Percentiles rank a stretch among this genome's conserved stretches.
Evolutionary conservation across 2,888 invertebrate species (phyloP).

Genomic region (Phyto melanocephala): DNA sequence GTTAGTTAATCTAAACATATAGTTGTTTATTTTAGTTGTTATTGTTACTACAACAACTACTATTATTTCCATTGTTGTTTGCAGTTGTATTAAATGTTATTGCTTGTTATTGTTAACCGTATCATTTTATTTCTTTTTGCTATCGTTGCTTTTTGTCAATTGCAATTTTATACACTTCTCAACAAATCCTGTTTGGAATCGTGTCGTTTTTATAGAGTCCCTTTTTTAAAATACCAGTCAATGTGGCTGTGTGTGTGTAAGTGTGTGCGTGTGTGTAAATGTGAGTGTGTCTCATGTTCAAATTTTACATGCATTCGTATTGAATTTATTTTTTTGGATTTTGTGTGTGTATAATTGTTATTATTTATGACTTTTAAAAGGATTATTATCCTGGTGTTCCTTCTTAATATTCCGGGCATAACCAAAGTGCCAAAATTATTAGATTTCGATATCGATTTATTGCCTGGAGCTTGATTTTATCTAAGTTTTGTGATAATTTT

Average conservation of each 20-base stretch:
- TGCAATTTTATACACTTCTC: slow-evolving; percentile 57
- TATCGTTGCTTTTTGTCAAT: slow-evolving; percentile 18
- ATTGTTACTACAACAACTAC: slow-evolving; percentile 24
- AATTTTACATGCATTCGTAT: slow-evolving; percentile 16
- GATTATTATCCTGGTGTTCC: not conserved
- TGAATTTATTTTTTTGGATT: slow-evolving; percentile 31
- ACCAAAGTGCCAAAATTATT: slow-evolving; percentile 30
- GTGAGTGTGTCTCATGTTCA: not conserved
- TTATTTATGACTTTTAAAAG: slow-evolving; percentile 28
- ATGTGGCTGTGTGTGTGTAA: not conserved
- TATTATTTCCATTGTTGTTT: slow-evolving; percentile 13
- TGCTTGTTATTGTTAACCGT: slow-evolving; percentile 40
- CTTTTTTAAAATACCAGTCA: not conserved
- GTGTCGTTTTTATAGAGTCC: slow-evolving; percentile 27
- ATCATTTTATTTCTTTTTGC: not conserved
- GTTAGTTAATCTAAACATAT: slow-evolving; percentile 34
- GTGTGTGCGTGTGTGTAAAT: no score
- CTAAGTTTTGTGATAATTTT: slow-evolving; percentile 38
- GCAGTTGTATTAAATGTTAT: slow-evolving; percentile 5
- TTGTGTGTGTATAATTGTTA: not conserved
- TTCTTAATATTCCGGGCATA: slow-evolving; percentile 30
- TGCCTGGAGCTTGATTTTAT: slow-evolving; percentile 1
- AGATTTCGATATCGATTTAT: slow-evolving; percentile 12
- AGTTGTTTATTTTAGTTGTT: slow-evolving; percentile 36
- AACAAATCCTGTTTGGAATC: slow-evolving; percentile 39